Evolutionary conservation across 2,888 invertebrate species (phyloP), one percentile per base, ranked within the genome.

Genomic region (Orchestes rusci): DNA sequence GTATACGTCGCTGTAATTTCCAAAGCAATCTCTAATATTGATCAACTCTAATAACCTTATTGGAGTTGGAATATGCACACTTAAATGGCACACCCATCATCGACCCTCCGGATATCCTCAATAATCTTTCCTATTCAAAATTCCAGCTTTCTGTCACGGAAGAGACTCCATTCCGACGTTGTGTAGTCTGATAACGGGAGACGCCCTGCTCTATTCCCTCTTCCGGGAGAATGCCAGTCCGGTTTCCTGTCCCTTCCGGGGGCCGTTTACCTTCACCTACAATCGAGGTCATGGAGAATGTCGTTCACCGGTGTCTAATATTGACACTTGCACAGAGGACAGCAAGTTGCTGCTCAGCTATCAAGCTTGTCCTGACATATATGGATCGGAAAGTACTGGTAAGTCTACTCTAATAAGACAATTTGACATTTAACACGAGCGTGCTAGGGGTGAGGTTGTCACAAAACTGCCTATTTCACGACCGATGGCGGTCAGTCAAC

Each of bases 281-380:
- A 91, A 89, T 68, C 77, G 90, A 47, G 92, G 90, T 2, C 85
- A 90, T 61, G 91, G 91, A 15, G 89, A 90, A 64, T 94, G 94
- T 70, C 81, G 81, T 54, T 82, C 80, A 59, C 94, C 94, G 0
- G 83, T 85, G 39, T 93, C 93, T 35, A 89, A 89, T 56, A 88
- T 94, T 58, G 93, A 93, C 68, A 87, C 89, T 60, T 95, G 94
- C 69, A 93, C 93, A 1, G 92, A 94, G 67, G 88, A 92, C 62
- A 91, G 90, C 53, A 77, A 88, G 54, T 75, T 94, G 40, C 76
- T 93, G 54, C 82, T 95, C 62, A 86, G 86, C 68, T 94, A 92
- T 69, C 92, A 93, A 67, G 92, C 92, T 4, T 95, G 95, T 66
- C 90, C 90, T 12, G 92, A 93, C 69, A 84, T 93, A 4, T 79